Base-by-base conservation (phyloP, 2,113 vertebrate genomes). In the Hemicordylus capensis region DNA sequence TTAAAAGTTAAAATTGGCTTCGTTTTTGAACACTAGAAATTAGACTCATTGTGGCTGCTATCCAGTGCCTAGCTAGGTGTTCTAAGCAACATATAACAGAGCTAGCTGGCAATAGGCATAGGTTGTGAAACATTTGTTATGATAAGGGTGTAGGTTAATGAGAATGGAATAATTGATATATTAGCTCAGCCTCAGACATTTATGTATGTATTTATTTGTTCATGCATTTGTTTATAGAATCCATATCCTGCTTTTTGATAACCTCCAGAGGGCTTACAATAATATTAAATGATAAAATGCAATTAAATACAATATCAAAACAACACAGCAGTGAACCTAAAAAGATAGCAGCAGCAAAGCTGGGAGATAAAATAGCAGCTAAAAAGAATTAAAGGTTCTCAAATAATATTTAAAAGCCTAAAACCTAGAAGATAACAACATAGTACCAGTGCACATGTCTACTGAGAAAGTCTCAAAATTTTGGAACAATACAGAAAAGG, bases 1-100 rank as follows among this genome's bases (percentile, higher is more conserved):
- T 91, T 66, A 90, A 20, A 59, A 81, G 75, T 82, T 51, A 93
- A 87, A 80, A 80, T 42, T 83, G 26, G 26, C 64, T 89, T 14
- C 14, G 81, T 84, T 88, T 87, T 28, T 59, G 4, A 22, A 42
- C 63, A 54, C 37, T 42, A 79, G 48, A 80, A 90, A 70, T 15
- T 37, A 26, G 20, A 76, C 6, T 31, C 12, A 46, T 28, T 34
- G 8, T 58, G 63, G 48, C 74, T 87, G 0, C 37, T 66, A 31
- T 76, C 39, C 19, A 28, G 1, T 76, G 24, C 76, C 22, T 70
- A 87, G 24, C 46, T 63, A 89, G 31, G 3, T 77, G 64, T 34
- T 39, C 39, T 24, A 78, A 58, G 64, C 51, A 34, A 31, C 37
- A 58, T 39, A 69, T 39, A 82, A 54, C 19, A 28, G 26, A 76